Conservation (phyloP, 2,113 vertebrate genomes). For the Hydrochoerus hydrochaeris region DNA sequence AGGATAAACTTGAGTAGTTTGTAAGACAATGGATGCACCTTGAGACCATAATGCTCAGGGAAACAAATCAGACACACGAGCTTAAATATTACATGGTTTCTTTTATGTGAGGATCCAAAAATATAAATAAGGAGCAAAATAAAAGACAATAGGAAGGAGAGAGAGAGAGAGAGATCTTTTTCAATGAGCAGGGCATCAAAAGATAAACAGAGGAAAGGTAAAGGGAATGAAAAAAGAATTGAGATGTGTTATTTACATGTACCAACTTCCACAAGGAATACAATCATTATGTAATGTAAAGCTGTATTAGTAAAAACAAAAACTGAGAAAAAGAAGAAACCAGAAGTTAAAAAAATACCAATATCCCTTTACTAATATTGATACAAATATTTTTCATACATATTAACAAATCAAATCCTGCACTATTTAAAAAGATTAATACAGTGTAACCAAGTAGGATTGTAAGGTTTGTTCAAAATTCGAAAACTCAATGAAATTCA, state of each 20-base stretch:
- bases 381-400: neutral
- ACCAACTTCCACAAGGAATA: neutral
- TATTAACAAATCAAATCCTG: neutral
- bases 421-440: neutral
- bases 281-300: neutral
- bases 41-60: neutral
- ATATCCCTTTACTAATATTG: neutral
- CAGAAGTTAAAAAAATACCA: neutral
- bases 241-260: neutral
- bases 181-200: neutral
- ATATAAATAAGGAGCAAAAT: neutral
- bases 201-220: neutral
- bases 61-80: neutral
- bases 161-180: neutral
- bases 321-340: neutral
- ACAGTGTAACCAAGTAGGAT: neutral
- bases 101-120: neutral
- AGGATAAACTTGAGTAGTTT: neutral
- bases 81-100: neutral
- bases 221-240: neutral
- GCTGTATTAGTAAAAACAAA: neutral
- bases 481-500: neutral
- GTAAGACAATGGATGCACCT: neutral
- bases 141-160: neutral
- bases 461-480: neutral